Percentiles rank a stretch among this genome's conserved stretches.
These are phyloP conservation scores for Chromis chromis DNA, from an alignment of 2,797 vertebrate species.

Conservation along the genomic window DNA sequence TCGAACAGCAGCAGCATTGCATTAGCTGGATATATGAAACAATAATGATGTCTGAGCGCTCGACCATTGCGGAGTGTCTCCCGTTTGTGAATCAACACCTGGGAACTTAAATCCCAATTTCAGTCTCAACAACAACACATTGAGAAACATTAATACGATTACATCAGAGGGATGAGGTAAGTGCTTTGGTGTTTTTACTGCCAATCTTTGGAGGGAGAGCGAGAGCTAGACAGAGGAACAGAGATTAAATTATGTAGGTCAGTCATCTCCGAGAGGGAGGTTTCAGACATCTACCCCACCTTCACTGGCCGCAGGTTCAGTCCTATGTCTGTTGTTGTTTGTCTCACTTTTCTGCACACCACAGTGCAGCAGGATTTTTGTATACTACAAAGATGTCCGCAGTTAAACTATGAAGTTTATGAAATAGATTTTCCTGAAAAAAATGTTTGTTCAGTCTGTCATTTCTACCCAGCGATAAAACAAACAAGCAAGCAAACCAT, in stretches of 20 bases:
- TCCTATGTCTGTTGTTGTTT: conserved; percentile 5
- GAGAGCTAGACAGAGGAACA: conserved; percentile 20
- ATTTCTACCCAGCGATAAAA: neutral
- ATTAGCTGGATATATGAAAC: conserved; percentile 40
- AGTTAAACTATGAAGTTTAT: conserved; percentile 39
- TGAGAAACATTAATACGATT: conserved; percentile 59
- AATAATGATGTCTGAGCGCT: conserved; percentile 22
- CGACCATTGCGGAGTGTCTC: conserved; percentile 20
- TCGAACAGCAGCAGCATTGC: conserved; percentile 18
- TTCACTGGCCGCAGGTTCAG: conserved; percentile 11
- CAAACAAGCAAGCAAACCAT: neutral
- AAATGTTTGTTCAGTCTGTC: conserved; percentile 19
- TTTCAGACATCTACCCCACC: conserved; percentile 44
- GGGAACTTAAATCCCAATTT: conserved; percentile 58
- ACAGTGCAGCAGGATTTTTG: conserved; percentile 14
- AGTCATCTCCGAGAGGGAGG: conserved; percentile 35
- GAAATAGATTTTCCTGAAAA: conserved; percentile 22
- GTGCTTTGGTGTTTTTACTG: conserved; percentile 68
- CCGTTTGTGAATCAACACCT: conserved; percentile 51
- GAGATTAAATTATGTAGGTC: conserved; percentile 68
- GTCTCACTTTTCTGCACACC: conserved; percentile 29
- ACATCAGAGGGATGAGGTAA: conserved; percentile 74
- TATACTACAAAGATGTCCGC: conserved; percentile 38
- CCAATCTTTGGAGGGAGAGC: conserved; percentile 36
- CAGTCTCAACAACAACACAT: conserved; percentile 63